Conservation (phyloP, 37 sponge, comb jelly and placozoan species). For the Ianthella basta region DNA sequence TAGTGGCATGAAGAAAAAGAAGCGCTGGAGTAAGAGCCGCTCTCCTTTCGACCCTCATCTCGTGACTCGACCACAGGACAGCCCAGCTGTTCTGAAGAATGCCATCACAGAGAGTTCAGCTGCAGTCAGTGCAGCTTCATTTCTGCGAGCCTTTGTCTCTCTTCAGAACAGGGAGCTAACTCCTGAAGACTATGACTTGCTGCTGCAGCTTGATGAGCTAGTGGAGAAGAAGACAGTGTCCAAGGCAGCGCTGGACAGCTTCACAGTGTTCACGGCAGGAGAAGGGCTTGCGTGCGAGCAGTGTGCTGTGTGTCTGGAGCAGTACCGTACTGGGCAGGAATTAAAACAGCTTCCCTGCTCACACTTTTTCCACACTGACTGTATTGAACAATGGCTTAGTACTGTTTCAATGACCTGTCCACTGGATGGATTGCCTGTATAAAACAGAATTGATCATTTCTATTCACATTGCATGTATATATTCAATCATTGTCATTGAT, state of each 20-base stretch:
- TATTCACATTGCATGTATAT: no score
- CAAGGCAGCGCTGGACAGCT: background rate
- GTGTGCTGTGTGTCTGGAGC: conserved; percentile 15
- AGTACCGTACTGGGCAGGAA: background rate
- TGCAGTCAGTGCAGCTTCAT: background rate
- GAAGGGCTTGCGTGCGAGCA: background rate
- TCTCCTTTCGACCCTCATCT: background rate
- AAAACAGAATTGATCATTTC: no score
- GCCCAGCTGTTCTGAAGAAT: background rate
- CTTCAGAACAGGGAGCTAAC: conserved; percentile 27
- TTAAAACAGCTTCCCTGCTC: conserved; percentile 1
- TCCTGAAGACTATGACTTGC: conserved; percentile 40
- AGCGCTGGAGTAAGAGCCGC: background rate
- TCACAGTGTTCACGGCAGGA: background rate
- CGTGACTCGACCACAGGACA: background rate
- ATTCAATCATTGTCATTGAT: no score
- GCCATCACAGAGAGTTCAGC: background rate
- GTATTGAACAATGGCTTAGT: conserved; percentile 26
- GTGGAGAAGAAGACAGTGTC: conserved; percentile 30
- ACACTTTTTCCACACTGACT: conserved; percentile 18
- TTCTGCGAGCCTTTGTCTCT: background rate
- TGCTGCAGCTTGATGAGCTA: conserved; percentile 31
- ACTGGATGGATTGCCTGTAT: conserved; percentile 19
- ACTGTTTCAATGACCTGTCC: conserved; percentile 8
- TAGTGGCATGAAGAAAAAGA: background rate